Evolutionary conservation across 2,888 invertebrate genomes (phyloP).

Genomic region (Lacanobia oleracea): DNA sequence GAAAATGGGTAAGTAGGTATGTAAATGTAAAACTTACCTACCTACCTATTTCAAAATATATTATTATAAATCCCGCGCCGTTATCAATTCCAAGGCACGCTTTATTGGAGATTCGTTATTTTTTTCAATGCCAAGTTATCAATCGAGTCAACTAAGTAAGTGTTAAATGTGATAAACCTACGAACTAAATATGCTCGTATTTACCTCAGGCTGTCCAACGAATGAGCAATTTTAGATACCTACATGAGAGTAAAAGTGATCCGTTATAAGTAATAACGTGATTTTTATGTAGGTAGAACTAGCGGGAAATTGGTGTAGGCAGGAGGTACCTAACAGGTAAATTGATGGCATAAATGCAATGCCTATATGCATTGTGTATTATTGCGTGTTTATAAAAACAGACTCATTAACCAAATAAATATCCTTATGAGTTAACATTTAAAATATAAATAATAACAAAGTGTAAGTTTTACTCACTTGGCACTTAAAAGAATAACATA

Average conservation of each 20-base stretch:
- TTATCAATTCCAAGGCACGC: constrained; percentile 23
- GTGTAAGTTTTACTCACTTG: constrained; percentile 30
- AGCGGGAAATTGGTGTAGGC: constrained; percentile 26
- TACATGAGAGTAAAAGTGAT: constrained; percentile 18
- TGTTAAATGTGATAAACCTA: constrained; percentile 9
- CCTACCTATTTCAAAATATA: too few species aligned
- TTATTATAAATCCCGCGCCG: not conserved
- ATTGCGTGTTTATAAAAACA: not conserved
- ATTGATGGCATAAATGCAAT: constrained; percentile 18
- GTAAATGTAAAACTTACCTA: too few species aligned
- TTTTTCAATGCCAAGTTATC: constrained; percentile 42
- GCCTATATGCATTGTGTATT: constrained; percentile 1
- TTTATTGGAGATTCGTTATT: constrained; percentile 4
- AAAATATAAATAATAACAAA: not conserved
- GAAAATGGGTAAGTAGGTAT: too few species aligned
- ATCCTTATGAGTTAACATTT: not conserved
- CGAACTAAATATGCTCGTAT: not conserved
- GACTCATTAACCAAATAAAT: not conserved
- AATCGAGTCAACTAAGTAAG: constrained; percentile 10
- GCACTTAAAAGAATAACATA: not conserved
- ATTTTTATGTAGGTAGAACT: constrained; percentile 18
- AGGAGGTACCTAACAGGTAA: constrained; percentile 4
- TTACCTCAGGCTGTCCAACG: not conserved
- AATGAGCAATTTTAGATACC: constrained; percentile 5
- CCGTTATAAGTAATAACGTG: constrained; percentile 21